These are phyloP conservation scores for Pygocentrus nattereri DNA, from an alignment of 2,797 vertebrate genomes.

Conservation along the genomic window DNA sequence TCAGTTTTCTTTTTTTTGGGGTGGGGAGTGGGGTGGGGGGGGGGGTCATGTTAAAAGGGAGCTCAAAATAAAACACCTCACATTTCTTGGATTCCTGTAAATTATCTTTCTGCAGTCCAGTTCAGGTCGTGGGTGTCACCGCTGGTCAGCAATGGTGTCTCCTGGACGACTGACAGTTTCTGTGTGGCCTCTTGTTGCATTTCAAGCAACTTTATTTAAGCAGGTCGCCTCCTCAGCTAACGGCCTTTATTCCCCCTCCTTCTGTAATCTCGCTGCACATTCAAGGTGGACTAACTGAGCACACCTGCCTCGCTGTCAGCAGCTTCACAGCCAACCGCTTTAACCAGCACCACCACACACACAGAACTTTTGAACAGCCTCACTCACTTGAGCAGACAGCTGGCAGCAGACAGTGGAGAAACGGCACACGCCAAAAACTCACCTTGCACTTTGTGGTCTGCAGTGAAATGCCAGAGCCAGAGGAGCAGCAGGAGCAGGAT, in stretches of 20 bases:
- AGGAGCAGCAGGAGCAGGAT: conserved; percentile 90
- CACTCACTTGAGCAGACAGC: not conserved
- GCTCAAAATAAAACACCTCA: too few species aligned
- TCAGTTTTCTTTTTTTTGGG: too few species aligned
- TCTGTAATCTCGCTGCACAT: not conserved
- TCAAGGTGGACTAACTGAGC: conserved; percentile 27
- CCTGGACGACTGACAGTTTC: too few species aligned
- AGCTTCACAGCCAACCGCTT: conserved; percentile 16
- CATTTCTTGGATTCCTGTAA: too few species aligned
- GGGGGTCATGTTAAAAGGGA: too few species aligned
- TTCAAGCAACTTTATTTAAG: too few species aligned
- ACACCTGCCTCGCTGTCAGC: conserved; percentile 56
- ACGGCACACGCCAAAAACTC: conserved; percentile 69
- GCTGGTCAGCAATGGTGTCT: not conserved
- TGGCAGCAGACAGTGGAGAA: not conserved
- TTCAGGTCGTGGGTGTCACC: too few species aligned
- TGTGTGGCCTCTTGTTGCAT: too few species aligned
- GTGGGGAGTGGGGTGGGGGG: too few species aligned
- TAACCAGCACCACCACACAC: not conserved
- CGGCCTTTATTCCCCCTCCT: too few species aligned
- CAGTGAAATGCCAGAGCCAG: conserved; percentile 92
- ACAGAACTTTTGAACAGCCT: conserved; percentile 53
- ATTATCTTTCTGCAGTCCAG: not conserved
- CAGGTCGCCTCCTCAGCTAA: not conserved
- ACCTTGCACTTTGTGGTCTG: conserved; percentile 96